Evolutionary conservation across 2,797 vertebrate species (phyloP).

Genomic region (Anabas testudineus): DNA sequence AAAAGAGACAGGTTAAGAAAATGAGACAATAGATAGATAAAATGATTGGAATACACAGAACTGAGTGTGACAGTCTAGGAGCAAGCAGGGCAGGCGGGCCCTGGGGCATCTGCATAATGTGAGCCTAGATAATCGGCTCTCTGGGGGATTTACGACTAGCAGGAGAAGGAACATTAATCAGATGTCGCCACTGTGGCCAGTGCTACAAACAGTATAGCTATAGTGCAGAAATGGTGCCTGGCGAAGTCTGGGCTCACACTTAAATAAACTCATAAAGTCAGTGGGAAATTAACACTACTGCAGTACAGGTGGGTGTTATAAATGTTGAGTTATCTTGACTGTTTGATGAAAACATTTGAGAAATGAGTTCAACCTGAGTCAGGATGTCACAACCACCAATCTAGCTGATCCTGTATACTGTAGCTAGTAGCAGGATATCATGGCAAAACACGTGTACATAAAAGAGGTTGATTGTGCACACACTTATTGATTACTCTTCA

Average conservation of each 20-base stretch:
- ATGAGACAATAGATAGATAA: not conserved
- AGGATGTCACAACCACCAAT: too few relatives aligned
- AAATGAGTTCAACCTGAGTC: too few relatives aligned
- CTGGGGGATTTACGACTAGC: slow-evolving; percentile 54
- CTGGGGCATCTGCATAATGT: slow-evolving; percentile 57
- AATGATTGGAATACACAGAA: not conserved
- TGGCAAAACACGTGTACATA: not conserved
- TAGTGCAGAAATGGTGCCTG: slow-evolving; percentile 22
- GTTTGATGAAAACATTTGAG: too few relatives aligned
- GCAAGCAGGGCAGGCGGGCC: not conserved
- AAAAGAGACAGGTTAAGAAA: not conserved
- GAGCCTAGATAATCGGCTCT: slow-evolving; percentile 58
- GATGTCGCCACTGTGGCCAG: slow-evolving; percentile 14
- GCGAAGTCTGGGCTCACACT: slow-evolving; percentile 8
- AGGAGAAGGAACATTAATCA: slow-evolving; percentile 54
- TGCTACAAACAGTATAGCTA: slow-evolving; percentile 48
- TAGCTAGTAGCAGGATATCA: not conserved
- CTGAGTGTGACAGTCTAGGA: not conserved
- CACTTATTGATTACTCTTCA: not conserved
- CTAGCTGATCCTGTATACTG: too few relatives aligned
- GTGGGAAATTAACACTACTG: slow-evolving; percentile 30
- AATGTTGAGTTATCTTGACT: too few relatives aligned
- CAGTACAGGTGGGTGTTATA: not conserved
- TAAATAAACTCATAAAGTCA: slow-evolving; percentile 41
- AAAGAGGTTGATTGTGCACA: not conserved